These are phyloP conservation scores for Callospermophilus lateralis DNA, from an alignment of 2,113 vertebrate genomes.

Conservation along the genomic window DNA sequence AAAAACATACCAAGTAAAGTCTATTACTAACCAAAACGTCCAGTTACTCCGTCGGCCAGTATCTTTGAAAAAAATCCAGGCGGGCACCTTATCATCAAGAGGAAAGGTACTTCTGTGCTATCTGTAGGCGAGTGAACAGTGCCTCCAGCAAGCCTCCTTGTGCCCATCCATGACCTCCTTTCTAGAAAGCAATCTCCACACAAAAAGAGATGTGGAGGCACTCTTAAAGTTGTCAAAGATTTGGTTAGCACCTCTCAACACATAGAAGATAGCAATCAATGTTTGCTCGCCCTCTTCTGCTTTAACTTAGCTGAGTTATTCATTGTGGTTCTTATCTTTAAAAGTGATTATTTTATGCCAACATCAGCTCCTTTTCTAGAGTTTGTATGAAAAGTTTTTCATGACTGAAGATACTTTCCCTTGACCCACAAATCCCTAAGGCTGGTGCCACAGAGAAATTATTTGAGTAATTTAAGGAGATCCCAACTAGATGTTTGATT, in stretches of 20 bases:
- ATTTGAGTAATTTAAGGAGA: accelerated
- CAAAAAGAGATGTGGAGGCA: not conserved
- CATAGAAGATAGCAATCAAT: not conserved
- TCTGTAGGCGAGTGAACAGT: not conserved
- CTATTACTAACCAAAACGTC: not conserved
- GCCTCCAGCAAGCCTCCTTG: not conserved
- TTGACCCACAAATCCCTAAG: no score
- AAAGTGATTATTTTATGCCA: not conserved
- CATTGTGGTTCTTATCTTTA: not conserved
- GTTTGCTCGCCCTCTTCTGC: no score
- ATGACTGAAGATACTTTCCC: not conserved
- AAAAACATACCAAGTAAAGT: not conserved
- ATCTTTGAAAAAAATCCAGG: not conserved
- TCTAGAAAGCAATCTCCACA: not conserved
- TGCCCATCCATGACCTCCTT: not conserved
- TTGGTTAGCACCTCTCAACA: not conserved
- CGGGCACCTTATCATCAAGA: not conserved
- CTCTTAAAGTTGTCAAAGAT: not conserved
- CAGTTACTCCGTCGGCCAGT: not conserved
- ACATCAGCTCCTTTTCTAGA: not conserved
- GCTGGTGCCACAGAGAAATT: not conserved
- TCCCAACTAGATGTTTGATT: accelerated
- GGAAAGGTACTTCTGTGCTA: not conserved
- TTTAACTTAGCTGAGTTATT: not conserved
- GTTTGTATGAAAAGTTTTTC: not conserved